phyloP scores from a whole-genome alignment of 2,888 invertebrate genomes.

The Thecophora atra region DNA sequence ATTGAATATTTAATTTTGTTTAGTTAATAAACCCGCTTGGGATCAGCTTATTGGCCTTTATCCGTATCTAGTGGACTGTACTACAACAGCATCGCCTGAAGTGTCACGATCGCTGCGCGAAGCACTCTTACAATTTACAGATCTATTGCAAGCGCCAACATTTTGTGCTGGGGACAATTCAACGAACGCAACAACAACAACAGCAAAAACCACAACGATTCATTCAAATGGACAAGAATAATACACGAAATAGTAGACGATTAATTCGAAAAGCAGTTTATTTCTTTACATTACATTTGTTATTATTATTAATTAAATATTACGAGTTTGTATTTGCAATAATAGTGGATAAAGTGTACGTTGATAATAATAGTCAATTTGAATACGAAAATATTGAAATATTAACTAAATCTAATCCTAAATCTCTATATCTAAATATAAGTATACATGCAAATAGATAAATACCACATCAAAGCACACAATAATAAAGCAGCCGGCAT shows the following conservation, averaged over 20 bases:
- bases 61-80: constrained; percentile 88
- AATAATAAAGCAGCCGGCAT: too few species aligned
- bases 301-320: constrained; percentile 33
- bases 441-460: too few species aligned
- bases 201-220: constrained; percentile 38
- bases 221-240: constrained; percentile 61
- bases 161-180: constrained; percentile 39
- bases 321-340: too few species aligned
- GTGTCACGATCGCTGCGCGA: constrained; percentile 83
- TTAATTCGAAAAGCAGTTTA: constrained; percentile 23
- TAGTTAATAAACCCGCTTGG: constrained; percentile 91
- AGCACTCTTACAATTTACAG: constrained; percentile 87
- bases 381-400: too few species aligned
- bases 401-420: too few species aligned
- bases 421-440: too few species aligned
- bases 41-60: constrained; percentile 90
- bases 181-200: constrained; percentile 32
- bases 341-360: too few species aligned
- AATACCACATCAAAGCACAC: too few species aligned
- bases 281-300: constrained; percentile 31
- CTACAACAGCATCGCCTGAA: constrained; percentile 81
- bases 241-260: constrained; percentile 36
- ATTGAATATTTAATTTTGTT: constrained; percentile 44
- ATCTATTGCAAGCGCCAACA: constrained; percentile 77
- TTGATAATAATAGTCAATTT: too few species aligned